Percentiles rank a stretch among this genome's conserved stretches.
Conservation (phyloP, 2,888 invertebrate genomes). For the Subacronicta megacephala region DNA sequence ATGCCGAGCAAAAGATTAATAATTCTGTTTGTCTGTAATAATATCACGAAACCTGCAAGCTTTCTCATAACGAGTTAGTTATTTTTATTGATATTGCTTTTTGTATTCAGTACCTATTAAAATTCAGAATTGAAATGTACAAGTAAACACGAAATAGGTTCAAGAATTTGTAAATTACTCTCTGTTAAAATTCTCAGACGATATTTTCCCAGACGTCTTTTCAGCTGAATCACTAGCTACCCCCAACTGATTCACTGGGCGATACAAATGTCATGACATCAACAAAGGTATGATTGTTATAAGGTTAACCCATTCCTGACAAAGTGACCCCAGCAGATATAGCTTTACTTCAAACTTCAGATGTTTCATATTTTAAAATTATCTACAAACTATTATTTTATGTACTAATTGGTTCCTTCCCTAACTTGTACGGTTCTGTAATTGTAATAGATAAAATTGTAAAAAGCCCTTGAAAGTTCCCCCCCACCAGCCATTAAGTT, state of each 20-base stretch:
- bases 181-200: no score
- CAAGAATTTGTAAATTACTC: no score
- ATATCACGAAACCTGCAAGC: constrained; percentile 15
- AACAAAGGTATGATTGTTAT: no score
- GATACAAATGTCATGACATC: no score
- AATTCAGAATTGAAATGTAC: constrained; percentile 14
- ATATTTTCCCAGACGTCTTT: no score
- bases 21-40: constrained; percentile 19
- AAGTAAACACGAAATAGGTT: background rate
- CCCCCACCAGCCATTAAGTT: constrained; percentile 18
- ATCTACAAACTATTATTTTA: no score
- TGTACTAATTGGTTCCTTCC: background rate
- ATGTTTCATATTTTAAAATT: no score
- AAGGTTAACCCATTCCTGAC: no score
- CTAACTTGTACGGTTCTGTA: background rate
- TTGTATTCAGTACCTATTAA: constrained; percentile 27
- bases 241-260: no score
- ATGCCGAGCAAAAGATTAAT: constrained; percentile 15
- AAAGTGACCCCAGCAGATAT: no score
- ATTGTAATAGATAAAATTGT: constrained; percentile 9
- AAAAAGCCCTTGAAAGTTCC: constrained; percentile 12
- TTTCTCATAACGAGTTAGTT: constrained; percentile 15
- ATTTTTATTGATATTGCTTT: constrained; percentile 32
- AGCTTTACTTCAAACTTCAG: no score
- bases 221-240: no score